These are phyloP conservation scores for Enteromius anoplus DNA, from an alignment of 2,797 vertebrate genomes.

Conservation along the genomic window DNA sequence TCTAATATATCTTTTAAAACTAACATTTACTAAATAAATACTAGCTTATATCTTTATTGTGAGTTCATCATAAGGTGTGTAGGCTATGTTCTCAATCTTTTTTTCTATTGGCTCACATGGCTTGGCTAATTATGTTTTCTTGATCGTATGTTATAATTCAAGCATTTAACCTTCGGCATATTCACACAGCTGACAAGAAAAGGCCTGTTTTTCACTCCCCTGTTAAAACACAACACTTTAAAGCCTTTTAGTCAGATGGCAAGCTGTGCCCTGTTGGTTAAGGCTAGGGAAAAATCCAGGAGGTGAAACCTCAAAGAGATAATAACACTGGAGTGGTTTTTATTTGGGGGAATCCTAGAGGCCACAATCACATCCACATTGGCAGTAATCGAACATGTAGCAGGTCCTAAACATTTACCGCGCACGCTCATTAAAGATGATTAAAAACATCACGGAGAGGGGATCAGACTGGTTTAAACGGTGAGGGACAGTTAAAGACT, in stretches of 20 bases:
- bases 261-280: conserved; percentile 29
- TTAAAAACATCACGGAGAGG: conserved; percentile 54
- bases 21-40: neutral
- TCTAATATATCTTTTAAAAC: neutral
- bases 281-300: conserved; percentile 20
- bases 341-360: conserved; percentile 53
- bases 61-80: neutral
- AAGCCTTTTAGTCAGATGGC: conserved; percentile 8
- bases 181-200: conserved; percentile 20
- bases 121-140: neutral
- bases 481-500: conserved; percentile 28
- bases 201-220: conserved; percentile 1
- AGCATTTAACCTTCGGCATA: neutral
- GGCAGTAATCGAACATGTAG: conserved; percentile 57
- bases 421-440: conserved; percentile 56
- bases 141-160: conserved; percentile 3
- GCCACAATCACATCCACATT: conserved; percentile 55
- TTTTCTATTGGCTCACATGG: neutral
- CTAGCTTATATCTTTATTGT: neutral
- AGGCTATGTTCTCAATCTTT: neutral
- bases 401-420: conserved; percentile 58
- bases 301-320: conserved; percentile 52
- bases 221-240: conserved; percentile 17
- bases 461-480: conserved; percentile 28
- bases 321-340: conserved; percentile 57